Percentiles rank a stretch among this genome's conserved stretches.
These are phyloP conservation scores for Orussus abietinus DNA, from an alignment of 1,140 invertebrate species.

Conservation along the genomic window DNA sequence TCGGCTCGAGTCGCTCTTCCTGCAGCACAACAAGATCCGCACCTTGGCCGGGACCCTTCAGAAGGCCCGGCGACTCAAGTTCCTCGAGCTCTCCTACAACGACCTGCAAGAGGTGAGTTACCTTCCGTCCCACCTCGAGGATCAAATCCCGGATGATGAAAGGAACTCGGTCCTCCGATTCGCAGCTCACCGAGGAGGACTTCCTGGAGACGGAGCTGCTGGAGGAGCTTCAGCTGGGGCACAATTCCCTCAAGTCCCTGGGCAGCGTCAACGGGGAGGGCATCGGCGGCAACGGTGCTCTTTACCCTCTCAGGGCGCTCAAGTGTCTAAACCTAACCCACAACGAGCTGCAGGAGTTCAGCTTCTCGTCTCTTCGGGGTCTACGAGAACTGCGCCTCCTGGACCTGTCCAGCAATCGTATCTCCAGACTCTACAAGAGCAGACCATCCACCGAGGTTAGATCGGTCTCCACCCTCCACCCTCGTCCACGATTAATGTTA, in stretches of 20 bases:
- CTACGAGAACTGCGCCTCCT: constrained; percentile 62
- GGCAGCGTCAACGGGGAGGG: constrained; percentile 33
- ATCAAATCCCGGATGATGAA: too few relatives aligned
- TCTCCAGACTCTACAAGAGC: constrained; percentile 59
- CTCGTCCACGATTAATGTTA: too few relatives aligned
- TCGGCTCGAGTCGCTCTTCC: constrained; percentile 63
- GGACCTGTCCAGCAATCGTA: constrained; percentile 73
- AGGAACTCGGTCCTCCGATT: too few relatives aligned
- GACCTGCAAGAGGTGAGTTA: constrained; percentile 65
- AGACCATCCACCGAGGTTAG: constrained; percentile 61
- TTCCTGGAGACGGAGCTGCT: constrained; percentile 65
- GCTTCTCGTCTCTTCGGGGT: constrained; percentile 70
- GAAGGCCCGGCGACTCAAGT: constrained; percentile 61
- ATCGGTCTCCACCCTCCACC: too few relatives aligned
- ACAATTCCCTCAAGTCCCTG: constrained; percentile 66
- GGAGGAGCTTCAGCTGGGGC: constrained; percentile 64
- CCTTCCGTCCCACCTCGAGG: too few relatives aligned
- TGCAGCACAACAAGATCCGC: constrained; percentile 67
- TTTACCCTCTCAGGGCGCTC: constrained; percentile 64
- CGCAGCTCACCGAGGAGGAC: constrained; percentile 68
- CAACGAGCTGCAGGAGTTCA: constrained; percentile 73
- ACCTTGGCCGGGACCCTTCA: constrained; percentile 66
- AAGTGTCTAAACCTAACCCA: constrained; percentile 69
- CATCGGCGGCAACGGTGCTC: constrained; percentile 59
- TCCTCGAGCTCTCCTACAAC: constrained; percentile 67